Evolutionary conservation across 2,797 vertebrate species (phyloP).

Genomic region (Siniperca scherzeri): DNA sequence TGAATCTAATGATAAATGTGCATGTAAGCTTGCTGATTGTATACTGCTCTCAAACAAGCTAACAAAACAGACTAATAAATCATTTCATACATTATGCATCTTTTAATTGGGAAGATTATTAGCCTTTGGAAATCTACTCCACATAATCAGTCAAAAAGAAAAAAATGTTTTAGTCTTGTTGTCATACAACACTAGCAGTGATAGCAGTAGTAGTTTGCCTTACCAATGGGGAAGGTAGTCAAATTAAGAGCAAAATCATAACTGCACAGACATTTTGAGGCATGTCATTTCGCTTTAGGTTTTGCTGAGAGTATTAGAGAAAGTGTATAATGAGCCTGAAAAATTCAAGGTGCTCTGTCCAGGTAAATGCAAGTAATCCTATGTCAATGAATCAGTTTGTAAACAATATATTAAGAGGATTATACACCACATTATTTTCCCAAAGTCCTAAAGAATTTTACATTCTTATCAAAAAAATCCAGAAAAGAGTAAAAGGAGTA

Average conservation of each 20-base stretch:
- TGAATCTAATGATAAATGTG: not conserved
- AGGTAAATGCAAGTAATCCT: constrained; percentile 14
- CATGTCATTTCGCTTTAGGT: no score
- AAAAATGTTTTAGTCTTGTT: not conserved
- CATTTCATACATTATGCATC: not conserved
- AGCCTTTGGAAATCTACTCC: not conserved
- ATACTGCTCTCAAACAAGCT: not conserved
- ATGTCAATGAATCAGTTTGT: not conserved
- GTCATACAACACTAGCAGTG: not conserved
- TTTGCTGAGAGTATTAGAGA: not conserved
- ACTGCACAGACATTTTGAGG: not conserved
- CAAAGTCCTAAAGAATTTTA: constrained; percentile 2
- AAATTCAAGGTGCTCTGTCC: constrained; percentile 8
- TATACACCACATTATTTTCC: not conserved
- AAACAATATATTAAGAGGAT: constrained; percentile 20
- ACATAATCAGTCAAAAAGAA: not conserved
- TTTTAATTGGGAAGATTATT: not conserved
- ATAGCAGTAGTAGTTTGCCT: not conserved
- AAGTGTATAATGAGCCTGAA: not conserved
- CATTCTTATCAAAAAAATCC: not conserved
- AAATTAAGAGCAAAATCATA: not conserved
- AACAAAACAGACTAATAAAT: not conserved
- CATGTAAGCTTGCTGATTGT: constrained; percentile 4
- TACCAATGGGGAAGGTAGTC: not conserved
- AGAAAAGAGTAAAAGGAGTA: not conserved